These are phyloP conservation scores for Eupithecia inturbata DNA, from an alignment of 2,888 invertebrate genomes.

Conservation along the genomic window DNA sequence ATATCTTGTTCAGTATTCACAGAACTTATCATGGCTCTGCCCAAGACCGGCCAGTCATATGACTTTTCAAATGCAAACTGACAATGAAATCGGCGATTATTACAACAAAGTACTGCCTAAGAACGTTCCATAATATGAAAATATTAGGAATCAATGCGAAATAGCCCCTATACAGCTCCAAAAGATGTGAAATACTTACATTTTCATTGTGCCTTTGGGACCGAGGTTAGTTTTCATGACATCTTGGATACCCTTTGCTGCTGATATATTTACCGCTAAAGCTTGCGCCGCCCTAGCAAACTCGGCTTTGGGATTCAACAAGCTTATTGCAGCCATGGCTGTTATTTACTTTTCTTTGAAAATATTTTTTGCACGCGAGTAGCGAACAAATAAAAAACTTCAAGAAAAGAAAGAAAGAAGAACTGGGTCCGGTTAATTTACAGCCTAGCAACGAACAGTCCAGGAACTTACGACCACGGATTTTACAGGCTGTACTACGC, in stretches of 20 bases:
- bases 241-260: slow-evolving; percentile 99
- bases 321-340: slow-evolving; percentile 95
- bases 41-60: slow-evolving; percentile 43
- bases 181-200: slow-evolving; percentile 86
- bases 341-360: slow-evolving; percentile 5
- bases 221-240: slow-evolving; percentile 99
- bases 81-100: not conserved
- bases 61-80: slow-evolving; percentile 49
- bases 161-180: not conserved
- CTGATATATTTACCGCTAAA: slow-evolving; percentile 97
- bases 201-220: slow-evolving; percentile 99
- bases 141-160: slow-evolving; percentile 4
- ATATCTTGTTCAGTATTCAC: too few species aligned
- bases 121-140: slow-evolving; percentile 7
- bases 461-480: too few species aligned
- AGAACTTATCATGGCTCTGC: too few species aligned
- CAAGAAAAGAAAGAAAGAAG: not conserved
- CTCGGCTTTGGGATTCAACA: slow-evolving; percentile 99
- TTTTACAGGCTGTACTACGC: too few species aligned
- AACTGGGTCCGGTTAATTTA: too few species aligned
- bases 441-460: too few species aligned
- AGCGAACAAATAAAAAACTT: not conserved
- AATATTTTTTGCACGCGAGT: slow-evolving; percentile 20
- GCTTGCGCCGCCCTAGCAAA: slow-evolving; percentile 99
- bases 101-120: not conserved